Evolutionary conservation across 1,140 invertebrate species (phyloP), one percentile per base, ranked within the genome.

Genomic region (Eubasilissa regina): DNA sequence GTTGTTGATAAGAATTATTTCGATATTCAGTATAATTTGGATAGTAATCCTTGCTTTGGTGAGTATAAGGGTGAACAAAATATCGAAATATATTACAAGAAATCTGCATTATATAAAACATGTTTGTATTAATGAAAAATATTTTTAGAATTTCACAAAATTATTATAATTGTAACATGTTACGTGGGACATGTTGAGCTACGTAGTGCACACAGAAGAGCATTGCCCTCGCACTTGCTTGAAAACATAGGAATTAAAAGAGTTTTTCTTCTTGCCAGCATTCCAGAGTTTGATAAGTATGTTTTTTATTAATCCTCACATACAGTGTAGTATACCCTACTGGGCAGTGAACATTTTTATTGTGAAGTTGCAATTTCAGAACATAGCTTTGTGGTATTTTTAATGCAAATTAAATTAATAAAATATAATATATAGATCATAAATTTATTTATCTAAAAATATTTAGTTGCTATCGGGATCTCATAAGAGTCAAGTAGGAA

Each of bases 141-240:
- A n/a, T 60, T 76, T 62, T 13, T 62, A 78, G 76, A 17, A 11
- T 58, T 35, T 45, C 77, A 83, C 17, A 77, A 75, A 21, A 62
- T 87, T 19, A 60, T 94, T 21, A 90, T 95, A 76, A 87, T 96
- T 60, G 91, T 96, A 7, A 95, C 94, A 13, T 95, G 94, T 0
- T 94, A 94, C 85, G 92, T 93, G 0, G 93, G 93, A 0, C 92
- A 96, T 88, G 89, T 92, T 48, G 90, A 93, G 82, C 85, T 93
- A 55, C 89, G 95, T 62, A 92, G 92, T 84, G 91, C 93, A 0
- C 92, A 95, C 81, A 89, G 95, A 48, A 87, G 90, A 80, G 91
- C 93, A 1, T 93, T 95, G 85, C 85, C 91, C 0, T 75, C 85
- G 15, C 86, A 90, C 35, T 89, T 92, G 78, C 85, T 95, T 1